A percentile compares a stretch with the other conserved stretches of the same genome.
Conservation (phyloP, 2,888 invertebrate species). For the Andrena chrysosceles region DNA sequence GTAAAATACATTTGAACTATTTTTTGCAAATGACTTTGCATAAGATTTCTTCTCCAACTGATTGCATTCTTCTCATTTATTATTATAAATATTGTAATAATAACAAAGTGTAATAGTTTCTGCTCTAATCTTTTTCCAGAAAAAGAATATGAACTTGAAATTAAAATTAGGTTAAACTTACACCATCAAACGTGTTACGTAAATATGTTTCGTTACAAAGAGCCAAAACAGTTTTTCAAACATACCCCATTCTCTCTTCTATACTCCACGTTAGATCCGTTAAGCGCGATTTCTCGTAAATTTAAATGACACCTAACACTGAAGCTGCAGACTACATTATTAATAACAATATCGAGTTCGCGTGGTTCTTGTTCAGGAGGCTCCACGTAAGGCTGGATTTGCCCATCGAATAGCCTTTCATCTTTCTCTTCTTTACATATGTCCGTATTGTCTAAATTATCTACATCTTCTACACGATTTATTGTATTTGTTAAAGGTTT, state of each 20-base stretch:
- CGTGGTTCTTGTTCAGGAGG: conserved; percentile 86
- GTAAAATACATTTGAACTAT: not conserved
- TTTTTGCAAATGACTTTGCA: not conserved
- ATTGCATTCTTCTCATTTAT: not conserved
- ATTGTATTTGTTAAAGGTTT: conserved; percentile 90
- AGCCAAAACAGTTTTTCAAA: conserved; percentile 43
- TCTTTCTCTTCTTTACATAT: conserved; percentile 71
- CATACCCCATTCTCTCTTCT: conserved; percentile 95
- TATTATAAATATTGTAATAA: not conserved
- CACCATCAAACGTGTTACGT: conserved; percentile 3
- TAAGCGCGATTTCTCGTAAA: conserved; percentile 96
- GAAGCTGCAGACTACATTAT: conserved; percentile 99
- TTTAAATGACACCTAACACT: conserved; percentile 98
- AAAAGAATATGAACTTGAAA: not conserved
- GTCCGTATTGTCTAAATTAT: conserved; percentile 74
- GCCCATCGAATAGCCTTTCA: conserved; percentile 71
- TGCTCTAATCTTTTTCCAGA: not conserved
- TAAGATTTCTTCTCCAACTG: not conserved
- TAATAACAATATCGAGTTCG: conserved; percentile 97
- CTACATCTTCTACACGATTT: conserved; percentile 80
- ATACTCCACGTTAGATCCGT: conserved; percentile 97
- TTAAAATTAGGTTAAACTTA: not conserved
- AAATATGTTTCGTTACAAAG: not conserved
- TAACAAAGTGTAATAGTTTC: not conserved
- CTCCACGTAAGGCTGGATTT: conserved; percentile 65